Evolutionary conservation across 2,797 vertebrate genomes (phyloP), one percentile per base, ranked within the genome.

Genomic region (Passerculus sandwichensis): DNA sequence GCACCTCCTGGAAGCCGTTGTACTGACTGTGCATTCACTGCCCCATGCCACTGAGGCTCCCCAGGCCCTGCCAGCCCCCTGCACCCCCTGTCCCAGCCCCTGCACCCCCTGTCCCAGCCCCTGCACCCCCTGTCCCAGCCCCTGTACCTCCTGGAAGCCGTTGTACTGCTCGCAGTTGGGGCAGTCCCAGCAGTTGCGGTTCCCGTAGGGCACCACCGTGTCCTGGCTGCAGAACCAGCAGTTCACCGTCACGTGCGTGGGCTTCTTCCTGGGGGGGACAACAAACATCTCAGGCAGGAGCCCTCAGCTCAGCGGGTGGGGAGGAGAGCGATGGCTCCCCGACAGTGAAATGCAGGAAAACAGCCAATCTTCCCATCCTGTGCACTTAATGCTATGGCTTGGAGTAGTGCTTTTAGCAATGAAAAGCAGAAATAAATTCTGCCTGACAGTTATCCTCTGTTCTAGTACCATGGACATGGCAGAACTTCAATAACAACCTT

Each of bases 101-200:
- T 10, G 36, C 10, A 36, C 36, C 36, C 10, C 36, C 36, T 36
- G 36, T 42, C 44, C 44, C 44, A 20, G 45, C 11, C 45, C 44
- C 42, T 44, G 42, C 4, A 44, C 42, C 42, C 14, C 42, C 42
- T 40, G 40, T 45, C 20, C 45, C 45, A 45, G 40, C 40, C 22
- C 45, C 34, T 10, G 36, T 92, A 99, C 99, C 98, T 99, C 98
- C 92, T 99, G 99, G 95, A 99, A 99, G 60, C 99, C 99, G 13
- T 99, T 99, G 97, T 99, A 99, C 97, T 99, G 99, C 76, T 99
- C 99, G 47, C 99, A 99, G 97, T 98, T 98, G 34, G 99, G 99
- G 91, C 99, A 99, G 83, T 99, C 99, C 99, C 99, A 99, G 97
- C 99, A 99, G 97, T 99, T 99, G 59, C 99, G 98, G 95, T 99